A percentile compares a stretch with the other conserved stretches of the same genome.
Evolutionary conservation across 2,888 invertebrate genomes (phyloP).

Genomic region (Andrena fulva): DNA sequence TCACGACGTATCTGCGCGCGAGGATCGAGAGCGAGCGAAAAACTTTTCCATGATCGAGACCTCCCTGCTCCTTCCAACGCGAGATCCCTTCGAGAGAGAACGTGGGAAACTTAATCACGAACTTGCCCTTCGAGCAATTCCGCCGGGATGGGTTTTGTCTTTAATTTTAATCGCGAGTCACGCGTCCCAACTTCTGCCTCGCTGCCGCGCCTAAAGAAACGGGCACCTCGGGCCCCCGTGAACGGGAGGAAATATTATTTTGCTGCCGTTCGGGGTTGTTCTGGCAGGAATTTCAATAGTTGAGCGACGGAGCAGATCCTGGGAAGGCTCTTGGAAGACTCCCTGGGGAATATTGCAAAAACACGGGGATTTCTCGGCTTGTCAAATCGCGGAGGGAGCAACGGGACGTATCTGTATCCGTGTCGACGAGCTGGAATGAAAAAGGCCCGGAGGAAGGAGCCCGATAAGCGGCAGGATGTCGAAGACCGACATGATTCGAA

Average conservation of each 20-base stretch:
- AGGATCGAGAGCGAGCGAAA: constrained; percentile 22
- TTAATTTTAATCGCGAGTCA: constrained; percentile 21
- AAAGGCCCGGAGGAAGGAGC: constrained; percentile 36
- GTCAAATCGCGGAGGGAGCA: background rate
- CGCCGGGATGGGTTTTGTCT: constrained; percentile 3
- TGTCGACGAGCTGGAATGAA: constrained; percentile 30
- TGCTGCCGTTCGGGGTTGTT: background rate
- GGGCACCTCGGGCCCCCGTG: background rate
- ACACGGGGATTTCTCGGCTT: constrained; percentile 9
- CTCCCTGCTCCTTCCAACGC: background rate
- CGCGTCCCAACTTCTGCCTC: background rate
- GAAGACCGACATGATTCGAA: constrained; percentile 56
- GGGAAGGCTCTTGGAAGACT: background rate
- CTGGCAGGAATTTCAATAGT: background rate
- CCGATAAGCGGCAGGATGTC: constrained; percentile 43
- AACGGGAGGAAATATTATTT: background rate
- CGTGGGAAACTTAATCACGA: constrained; percentile 44
- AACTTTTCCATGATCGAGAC: constrained; percentile 33
- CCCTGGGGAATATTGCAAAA: background rate
- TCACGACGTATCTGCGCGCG: background rate
- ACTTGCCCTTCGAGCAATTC: constrained; percentile 14
- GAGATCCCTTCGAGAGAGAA: background rate
- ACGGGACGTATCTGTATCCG: constrained; percentile 33
- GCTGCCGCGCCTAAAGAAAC: background rate
- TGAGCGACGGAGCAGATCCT: constrained; percentile 5